These are phyloP conservation scores for Scolanthus callimorphus DNA, from an alignment of 92 coral and sea anemone genomes.

Conservation along the genomic window DNA sequence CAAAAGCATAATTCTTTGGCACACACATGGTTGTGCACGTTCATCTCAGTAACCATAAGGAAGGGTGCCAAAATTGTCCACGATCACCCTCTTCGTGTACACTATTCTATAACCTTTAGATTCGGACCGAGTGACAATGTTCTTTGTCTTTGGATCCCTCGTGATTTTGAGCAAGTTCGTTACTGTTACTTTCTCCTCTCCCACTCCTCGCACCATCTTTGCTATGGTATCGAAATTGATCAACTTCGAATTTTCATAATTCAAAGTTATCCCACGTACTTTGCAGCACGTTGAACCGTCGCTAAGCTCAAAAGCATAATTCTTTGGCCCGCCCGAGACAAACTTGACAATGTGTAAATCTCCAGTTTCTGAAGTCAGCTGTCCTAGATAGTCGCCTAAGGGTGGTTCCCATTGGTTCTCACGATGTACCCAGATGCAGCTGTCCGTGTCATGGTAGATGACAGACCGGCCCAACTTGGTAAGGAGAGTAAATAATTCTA, in stretches of 20 bases:
- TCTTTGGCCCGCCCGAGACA: conserved; percentile 4
- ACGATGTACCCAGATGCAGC: not conserved
- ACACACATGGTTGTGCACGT: no score
- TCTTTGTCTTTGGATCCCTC: no score
- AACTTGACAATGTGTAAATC: conserved; percentile 2
- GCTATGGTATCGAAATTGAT: conserved; percentile 5
- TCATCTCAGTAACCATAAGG: no score
- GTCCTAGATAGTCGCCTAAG: not conserved
- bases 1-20: conserved; percentile 13
- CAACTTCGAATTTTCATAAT: not conserved
- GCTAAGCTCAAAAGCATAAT: not conserved
- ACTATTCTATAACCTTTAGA: no score
- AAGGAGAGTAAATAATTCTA: conserved; percentile 6
- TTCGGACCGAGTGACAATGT: no score
- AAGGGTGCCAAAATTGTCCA: no score
- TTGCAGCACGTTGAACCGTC: not conserved
- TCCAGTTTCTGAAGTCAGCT: conserved; percentile 17
- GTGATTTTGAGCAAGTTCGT: no score
- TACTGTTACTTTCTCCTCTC: no score
- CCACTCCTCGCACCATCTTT: not conserved
- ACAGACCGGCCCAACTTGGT: not conserved
- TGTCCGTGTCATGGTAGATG: conserved; percentile 10
- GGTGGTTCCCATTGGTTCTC: not conserved
- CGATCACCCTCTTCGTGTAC: no score
- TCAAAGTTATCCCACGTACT: not conserved